Conservation (phyloP, 2,113 vertebrate genomes). For the Brachypodius melanocephalos region DNA sequence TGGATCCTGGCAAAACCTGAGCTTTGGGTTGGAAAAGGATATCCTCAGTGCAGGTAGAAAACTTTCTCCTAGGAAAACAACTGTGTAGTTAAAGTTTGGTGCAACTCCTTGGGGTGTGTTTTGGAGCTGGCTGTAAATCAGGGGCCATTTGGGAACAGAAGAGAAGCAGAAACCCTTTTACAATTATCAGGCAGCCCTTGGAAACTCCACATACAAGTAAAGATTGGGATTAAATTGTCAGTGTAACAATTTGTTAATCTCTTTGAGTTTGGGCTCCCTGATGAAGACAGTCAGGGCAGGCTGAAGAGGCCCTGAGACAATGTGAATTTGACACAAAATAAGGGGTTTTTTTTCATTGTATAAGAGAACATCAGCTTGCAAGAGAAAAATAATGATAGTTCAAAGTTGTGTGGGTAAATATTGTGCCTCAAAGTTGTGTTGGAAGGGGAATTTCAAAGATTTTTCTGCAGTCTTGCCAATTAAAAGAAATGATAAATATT, state of each 20-base stretch:
- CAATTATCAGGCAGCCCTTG: not conserved
- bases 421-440: not conserved
- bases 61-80: not conserved
- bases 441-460: not conserved
- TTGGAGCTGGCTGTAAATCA: not conserved
- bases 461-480: not conserved
- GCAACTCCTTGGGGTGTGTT: not conserved
- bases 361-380: not conserved
- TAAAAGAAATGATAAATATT: not conserved
- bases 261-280: not conserved
- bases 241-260: not conserved
- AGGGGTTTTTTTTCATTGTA: rapidly evolving
- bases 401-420: not conserved
- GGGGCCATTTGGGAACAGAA: not conserved
- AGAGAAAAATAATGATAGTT: not conserved
- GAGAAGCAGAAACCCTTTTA: not conserved
- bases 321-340: not conserved
- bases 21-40: not conserved
- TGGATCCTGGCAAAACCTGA: not conserved
- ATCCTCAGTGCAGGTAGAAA: not conserved
- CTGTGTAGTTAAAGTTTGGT: not conserved
- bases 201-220: not conserved
- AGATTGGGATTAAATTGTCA: not conserved
- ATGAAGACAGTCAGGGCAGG: not conserved
- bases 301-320: not conserved